These are phyloP conservation scores for Bemisia tabaci DNA, from an alignment of 1,140 invertebrate genomes.

Conservation along the genomic window DNA sequence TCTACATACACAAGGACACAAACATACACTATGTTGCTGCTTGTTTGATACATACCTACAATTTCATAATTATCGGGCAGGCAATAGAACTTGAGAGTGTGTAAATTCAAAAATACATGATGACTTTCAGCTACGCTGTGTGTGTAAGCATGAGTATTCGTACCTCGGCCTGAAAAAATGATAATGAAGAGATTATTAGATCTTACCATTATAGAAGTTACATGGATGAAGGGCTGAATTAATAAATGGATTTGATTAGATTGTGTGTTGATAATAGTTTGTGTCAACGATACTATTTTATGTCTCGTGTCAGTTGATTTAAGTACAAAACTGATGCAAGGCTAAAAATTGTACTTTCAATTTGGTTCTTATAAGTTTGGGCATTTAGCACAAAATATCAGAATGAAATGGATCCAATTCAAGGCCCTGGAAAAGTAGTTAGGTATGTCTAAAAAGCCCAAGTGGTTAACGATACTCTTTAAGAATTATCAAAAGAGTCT, in stretches of 20 bases:
- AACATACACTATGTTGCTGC: too few relatives aligned
- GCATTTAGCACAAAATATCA: too few relatives aligned
- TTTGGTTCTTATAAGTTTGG: too few relatives aligned
- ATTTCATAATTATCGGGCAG: conserved; percentile 99
- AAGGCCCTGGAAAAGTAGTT: too few relatives aligned
- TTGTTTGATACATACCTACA: conserved; percentile 79
- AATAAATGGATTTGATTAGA: not conserved
- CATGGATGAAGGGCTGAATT: not conserved
- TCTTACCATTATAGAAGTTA: conserved; percentile 4
- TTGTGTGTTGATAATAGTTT: not conserved
- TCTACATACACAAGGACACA: too few relatives aligned
- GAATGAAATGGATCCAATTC: too few relatives aligned
- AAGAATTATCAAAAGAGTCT: too few relatives aligned
- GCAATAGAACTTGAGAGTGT: conserved; percentile 97
- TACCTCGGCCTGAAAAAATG: conserved; percentile 62
- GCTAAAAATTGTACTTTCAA: not conserved
- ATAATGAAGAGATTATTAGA: conserved; percentile 2
- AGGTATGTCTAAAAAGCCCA: too few relatives aligned
- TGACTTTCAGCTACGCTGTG: conserved; percentile 95
- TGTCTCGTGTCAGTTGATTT: conserved; percentile 3
- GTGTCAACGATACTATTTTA: not conserved
- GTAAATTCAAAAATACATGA: conserved; percentile 95
- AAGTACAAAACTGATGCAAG: not conserved
- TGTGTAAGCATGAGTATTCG: conserved; percentile 96
- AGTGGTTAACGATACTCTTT: too few relatives aligned